Evolutionary conservation across 2,113 vertebrate genomes (phyloP).

Genomic region (Athene noctua): DNA sequence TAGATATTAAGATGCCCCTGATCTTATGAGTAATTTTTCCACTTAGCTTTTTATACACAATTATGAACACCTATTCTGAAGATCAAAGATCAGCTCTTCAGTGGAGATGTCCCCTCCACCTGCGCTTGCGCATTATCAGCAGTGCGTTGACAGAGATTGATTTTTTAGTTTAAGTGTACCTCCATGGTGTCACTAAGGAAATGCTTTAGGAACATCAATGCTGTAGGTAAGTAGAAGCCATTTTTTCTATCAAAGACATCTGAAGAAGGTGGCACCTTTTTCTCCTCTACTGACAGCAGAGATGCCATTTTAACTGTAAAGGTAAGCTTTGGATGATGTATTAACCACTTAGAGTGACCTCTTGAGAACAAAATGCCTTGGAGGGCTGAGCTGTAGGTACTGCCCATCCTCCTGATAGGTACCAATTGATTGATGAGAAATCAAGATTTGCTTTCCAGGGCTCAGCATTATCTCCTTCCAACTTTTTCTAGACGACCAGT

Average conservation of each 20-base stretch:
- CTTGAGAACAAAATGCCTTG: not conserved
- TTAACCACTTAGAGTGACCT: not conserved
- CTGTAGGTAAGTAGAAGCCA: not conserved
- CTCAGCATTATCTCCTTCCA: not conserved
- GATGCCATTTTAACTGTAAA: not conserved
- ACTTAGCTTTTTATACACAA: not conserved
- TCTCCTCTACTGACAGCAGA: not conserved
- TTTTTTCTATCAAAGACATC: not conserved
- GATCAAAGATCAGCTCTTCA: not conserved
- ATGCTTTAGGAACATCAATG: not conserved
- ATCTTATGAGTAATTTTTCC: not conserved
- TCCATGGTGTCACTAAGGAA: not conserved
- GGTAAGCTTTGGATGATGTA: not conserved
- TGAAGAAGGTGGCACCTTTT: not conserved
- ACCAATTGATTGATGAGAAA: not conserved
- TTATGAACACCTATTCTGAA: not conserved
- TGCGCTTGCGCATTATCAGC: not conserved
- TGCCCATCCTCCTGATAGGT: not conserved
- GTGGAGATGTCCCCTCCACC: not conserved
- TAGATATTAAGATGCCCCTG: not conserved
- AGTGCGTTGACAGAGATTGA: not conserved
- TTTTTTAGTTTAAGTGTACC: not conserved
- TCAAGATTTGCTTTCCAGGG: not conserved
- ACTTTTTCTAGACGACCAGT: not conserved
- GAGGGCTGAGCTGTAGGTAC: not conserved